Base-by-base conservation (phyloP, 35 echinoderm and acorn worm species). In the Amphiura filiformis region DNA sequence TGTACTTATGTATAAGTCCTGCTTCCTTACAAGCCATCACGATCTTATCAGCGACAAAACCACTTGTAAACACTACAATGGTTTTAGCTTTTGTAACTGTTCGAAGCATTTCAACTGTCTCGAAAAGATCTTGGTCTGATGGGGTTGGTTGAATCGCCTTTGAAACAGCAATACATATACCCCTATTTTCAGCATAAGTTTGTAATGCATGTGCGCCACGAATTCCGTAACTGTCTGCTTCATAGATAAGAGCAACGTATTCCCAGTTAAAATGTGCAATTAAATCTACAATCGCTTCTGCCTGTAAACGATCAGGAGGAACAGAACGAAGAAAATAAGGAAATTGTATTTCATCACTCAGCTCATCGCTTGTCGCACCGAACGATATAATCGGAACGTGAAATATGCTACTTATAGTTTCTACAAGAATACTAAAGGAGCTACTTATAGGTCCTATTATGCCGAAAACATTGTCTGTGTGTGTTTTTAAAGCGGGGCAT, bases 81-180 rank as follows among this genome's bases (percentile, higher is more conserved):
- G 41, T 39, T 34, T 57, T 84, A 15, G 52, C 42, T 57, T 84
- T 84, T 31, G 38, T 32, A 35, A 34, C 23, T 18, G 32, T 3
- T 13, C 34, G 32, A 18, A 84, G 38, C 82, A 40, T 57, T 12
- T 47, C 47, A 31, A 61, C 42, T 61, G 52, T 33, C 13, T 84
- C 82, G 12, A 23, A 32, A 30, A 84, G 31, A 12, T 84, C 82
- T 36, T 32, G 14, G 31, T 65, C 52, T 18, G 82, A 40, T 32
- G 82, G 31, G 1, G 20, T 3, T 61, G 34, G 32, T 34, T 33
- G 30, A 35, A 84, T 57, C 11, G 82, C 44, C 28, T 32, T 65
- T 17, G 82, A 84, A 35, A 84, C 34, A 84, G 82, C 82, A 20
- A 84, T 28, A 57, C 82, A 84, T 13, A 84, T 84, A 36, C 52